Base-by-base conservation (phyloP, 2,888 invertebrate genomes). In the Morpho achilles region DNA sequence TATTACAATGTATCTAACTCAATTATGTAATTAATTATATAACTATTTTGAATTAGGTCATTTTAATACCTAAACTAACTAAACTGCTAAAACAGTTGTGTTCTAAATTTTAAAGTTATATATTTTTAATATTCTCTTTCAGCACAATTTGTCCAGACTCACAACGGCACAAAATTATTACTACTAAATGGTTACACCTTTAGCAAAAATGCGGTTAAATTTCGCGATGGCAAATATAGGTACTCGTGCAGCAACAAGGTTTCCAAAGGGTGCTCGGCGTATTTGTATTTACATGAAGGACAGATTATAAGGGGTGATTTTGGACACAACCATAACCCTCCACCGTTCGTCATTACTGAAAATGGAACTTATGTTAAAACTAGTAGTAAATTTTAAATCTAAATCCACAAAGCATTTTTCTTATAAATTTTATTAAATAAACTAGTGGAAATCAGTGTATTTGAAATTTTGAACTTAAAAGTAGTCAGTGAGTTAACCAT, bases 101-200 rank as follows among this genome's bases (percentile, higher is more conserved):
- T 32, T 32, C 32, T 3, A 32, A 32, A 5, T 32, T 32, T 32
- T 32, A 2, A 32, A 32, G 32, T 32, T 32, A 48, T 8, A 6
- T 48, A 8, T 23, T 23, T 7, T 0, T 10, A 48, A 23, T 43
- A 2, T 8, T 7, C 60, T 8, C 48, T 60, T 59, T 39, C 45
- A 67, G 64, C 41, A 0, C 47, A 32, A 7, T 61, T 60, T 8
- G 57, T 63, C 16, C 57, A 40, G 23, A 61, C 57, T 7, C 9
- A 40, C 1, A 56, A 53, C 7, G 68, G 67, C 7, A 58, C 60
- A 8, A 48, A 53, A 7, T 49, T 68, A 7, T 10, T 77, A 1
- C 60, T 75, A 7, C 44, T 73, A 23, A 59, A 68, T 2, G 75
- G 74, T 0, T 76, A 74, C 59, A 70, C 75, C 0, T 79, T 69